A percentile compares a stretch with the other conserved stretches of the same genome.
Conservation (phyloP, 2,888 invertebrate species). For the Agrenia bidenticulata region DNA sequence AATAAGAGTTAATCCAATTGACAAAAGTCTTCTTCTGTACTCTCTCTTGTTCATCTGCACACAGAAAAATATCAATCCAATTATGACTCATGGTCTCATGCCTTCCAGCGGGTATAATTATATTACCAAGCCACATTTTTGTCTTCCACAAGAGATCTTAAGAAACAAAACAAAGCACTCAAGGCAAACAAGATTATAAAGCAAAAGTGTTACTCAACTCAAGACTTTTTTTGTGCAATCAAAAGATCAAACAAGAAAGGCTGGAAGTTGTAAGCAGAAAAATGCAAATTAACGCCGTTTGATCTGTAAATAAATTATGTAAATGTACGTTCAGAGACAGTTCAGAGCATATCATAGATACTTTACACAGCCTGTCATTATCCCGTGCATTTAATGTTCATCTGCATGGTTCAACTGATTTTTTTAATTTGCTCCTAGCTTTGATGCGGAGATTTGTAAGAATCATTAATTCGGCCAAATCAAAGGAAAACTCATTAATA, state of each 20-base stretch:
- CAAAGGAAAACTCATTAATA: no score
- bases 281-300: neutral
- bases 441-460: no score
- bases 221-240: neutral
- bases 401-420: no score
- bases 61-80: constrained; percentile 19
- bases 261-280: neutral
- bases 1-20: constrained; percentile 98
- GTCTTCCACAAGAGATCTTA: neutral
- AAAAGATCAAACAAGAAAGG: neutral
- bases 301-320: neutral
- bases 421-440: no score
- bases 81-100: neutral
- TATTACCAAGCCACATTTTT: neutral
- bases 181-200: neutral
- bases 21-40: constrained; percentile 99
- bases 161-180: no score
- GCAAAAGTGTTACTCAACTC: neutral
- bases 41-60: constrained; percentile 94
- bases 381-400: no score
- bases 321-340: no score
- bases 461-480: no score
- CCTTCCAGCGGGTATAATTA: neutral
- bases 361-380: neutral
- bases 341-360: neutral